Base-by-base conservation (phyloP, 2,113 vertebrate species). In the Amphiprion percula region DNA sequence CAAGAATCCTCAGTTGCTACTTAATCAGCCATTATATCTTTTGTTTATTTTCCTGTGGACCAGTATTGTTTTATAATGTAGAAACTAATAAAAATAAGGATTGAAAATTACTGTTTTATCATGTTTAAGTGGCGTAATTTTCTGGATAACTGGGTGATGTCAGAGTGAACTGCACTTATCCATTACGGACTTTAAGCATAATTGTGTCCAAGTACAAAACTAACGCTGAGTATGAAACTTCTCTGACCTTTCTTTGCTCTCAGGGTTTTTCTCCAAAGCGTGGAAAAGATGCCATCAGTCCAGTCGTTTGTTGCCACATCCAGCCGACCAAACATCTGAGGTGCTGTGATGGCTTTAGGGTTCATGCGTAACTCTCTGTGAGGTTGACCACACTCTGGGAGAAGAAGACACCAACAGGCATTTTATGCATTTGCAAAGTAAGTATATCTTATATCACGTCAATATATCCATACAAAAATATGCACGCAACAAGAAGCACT, bases 311-410 rank as follows among this genome's bases (percentile, higher is more conserved):
- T 99, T 39, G 97, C 96, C 28, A 97, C 97, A 21, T 99, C 97
- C 0, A 99, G 95, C 50, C 94, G 95, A 23, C 98, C 98, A 82
- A 99, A 99, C 98, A 99, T 99, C 89, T 99, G 98, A 0, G 97
- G 84, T 5, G 97, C 97, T 1, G 98, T 99, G 74, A 99, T 98
- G 50, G 98, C 97, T 94, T 99, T 99, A 33, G 98, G 98, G 91
- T 99, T 99, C 98, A 99, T 99, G 72, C 98, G 96, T 97, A 99
- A 96, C 93, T 99, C 98, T 87, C 96, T 96, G 88, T 99, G 98
- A 24, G 96, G 96, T 63, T 96, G 92, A 68, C 98, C 97, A 89
- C 97, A 98, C 41, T 96, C 98, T 99, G 28, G 1, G 70, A 67
- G 2, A 59, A 47, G 10, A 62, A 56, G n/a, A 79, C 5, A 79